phyloP scores from a whole-genome alignment of 1,140 invertebrate species.

The Pseudomyrmex dendroicus region DNA sequence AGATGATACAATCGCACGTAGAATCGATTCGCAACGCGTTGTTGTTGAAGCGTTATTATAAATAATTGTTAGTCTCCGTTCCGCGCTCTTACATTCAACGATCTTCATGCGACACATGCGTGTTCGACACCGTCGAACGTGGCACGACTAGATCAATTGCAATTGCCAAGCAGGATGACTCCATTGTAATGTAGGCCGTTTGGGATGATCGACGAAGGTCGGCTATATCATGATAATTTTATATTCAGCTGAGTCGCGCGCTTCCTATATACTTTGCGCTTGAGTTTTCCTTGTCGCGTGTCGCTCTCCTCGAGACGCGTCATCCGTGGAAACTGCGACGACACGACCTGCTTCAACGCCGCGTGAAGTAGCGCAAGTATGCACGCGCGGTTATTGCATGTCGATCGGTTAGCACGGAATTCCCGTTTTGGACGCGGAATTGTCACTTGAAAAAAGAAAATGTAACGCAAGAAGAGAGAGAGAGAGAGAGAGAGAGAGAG shows the following conservation, averaged over 20 bases:
- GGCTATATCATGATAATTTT: background rate
- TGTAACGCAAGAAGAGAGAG: constrained; percentile 8
- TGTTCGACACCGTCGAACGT: constrained; percentile 22
- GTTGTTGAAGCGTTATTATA: constrained; percentile 44
- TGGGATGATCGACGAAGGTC: constrained; percentile 76
- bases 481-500: background rate
- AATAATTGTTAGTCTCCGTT: constrained; percentile 38
- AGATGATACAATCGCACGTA: background rate
- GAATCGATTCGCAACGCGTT: constrained; percentile 1
- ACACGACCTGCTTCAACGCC: no score
- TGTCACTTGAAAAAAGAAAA: background rate
- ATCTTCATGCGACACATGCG: constrained; percentile 24
- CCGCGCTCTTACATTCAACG: background rate
- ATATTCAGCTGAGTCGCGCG: background rate
- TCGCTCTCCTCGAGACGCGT: no score
- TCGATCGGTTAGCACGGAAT: constrained; percentile 38
- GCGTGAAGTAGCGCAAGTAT: no score
- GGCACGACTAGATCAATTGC: constrained; percentile 72
- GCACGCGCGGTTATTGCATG: constrained; percentile 27
- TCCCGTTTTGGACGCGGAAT: constrained; percentile 18
- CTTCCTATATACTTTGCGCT: background rate
- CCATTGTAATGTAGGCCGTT: constrained; percentile 77
- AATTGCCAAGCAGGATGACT: constrained; percentile 80
- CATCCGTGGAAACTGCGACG: no score
- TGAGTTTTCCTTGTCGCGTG: background rate